Evolutionary conservation across 2,888 invertebrate species (phyloP), one percentile per base, ranked within the genome.

Genomic region (Thereva unica): DNA sequence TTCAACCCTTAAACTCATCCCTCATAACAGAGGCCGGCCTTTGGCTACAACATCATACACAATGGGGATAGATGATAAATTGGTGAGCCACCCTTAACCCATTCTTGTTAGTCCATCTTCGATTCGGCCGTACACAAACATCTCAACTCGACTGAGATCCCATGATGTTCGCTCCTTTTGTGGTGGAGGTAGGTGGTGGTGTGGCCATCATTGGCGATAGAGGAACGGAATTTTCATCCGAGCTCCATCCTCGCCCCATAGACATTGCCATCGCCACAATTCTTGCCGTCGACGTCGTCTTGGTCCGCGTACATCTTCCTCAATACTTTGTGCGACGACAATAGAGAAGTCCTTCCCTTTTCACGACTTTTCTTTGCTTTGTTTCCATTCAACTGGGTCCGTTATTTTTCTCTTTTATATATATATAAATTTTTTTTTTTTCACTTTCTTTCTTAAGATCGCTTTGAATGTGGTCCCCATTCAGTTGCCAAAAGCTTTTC

Each of bases 401-500:
- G 61, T 61, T 61, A 61, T 61, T 61, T 61, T 50, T 61, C 50
- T 41, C 9, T 34, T 9, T 50, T 61, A 23, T 23, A 23, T 23
- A 23, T 23, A 23, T 23, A 23, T 2, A 23, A n/a, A 50, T 50
- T 49, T 59, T 35, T 34, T 35, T 34, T 59, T 61, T 50, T 12
- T 12, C 23, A 6, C 50, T 45, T 61, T 49, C 61, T 61, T 61
- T 61, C 61, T 61, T 61, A 61, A 61, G 61, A 61, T 50, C 61
- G 61, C 50, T 61, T 61, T 61, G 61, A 61, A 61, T 61, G 61
- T 38, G 61, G 53, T 53, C 53, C 52, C 64, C 45, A 54, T 64
- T 54, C 53, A 64, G 45, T 64, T 64, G 53, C 64, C 64, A 64
- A 64, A 64, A 64, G 64, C 53, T 53, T 64, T 64, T 64, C 54